Conservation (phyloP, 23 tunicate species). For the Pegea sp. region DNA sequence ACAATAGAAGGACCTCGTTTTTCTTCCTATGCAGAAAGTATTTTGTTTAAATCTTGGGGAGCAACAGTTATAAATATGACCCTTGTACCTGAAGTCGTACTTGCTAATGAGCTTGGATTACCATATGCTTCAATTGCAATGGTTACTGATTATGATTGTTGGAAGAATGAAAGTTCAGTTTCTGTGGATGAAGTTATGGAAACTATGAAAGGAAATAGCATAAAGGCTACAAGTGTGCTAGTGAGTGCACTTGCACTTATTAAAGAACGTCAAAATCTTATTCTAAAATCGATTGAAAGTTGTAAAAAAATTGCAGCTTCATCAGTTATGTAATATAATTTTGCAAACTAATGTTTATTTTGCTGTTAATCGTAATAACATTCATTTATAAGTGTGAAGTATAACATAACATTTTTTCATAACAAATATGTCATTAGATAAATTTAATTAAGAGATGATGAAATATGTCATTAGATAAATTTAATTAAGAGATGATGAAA, state of each 20-base stretch:
- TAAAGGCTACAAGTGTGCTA: slow-evolving; percentile 4
- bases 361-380: no score
- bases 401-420: no score
- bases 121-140: slow-evolving; percentile 31
- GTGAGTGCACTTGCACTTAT: slow-evolving; percentile 1
- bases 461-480: no score
- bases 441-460: no score
- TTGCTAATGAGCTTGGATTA: slow-evolving; percentile 48
- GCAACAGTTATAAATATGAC: slow-evolving; percentile 61
- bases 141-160: slow-evolving; percentile 75
- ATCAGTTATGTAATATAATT: no score
- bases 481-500: no score
- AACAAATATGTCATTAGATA: no score
- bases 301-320: no score
- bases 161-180: slow-evolving; percentile 18
- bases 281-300: no score
- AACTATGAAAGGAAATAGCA: slow-evolving; percentile 8
- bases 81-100: slow-evolving; percentile 51
- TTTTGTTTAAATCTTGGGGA: slow-evolving; percentile 27
- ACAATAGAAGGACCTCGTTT: slow-evolving; percentile 76
- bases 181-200: slow-evolving; percentile 13
- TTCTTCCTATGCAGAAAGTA: slow-evolving; percentile 54
- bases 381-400: no score
- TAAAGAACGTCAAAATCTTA: no score
- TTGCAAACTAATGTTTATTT: no score